Conservation (phyloP, 2,113 vertebrate genomes). For the Rhizomys pruinosus region DNA sequence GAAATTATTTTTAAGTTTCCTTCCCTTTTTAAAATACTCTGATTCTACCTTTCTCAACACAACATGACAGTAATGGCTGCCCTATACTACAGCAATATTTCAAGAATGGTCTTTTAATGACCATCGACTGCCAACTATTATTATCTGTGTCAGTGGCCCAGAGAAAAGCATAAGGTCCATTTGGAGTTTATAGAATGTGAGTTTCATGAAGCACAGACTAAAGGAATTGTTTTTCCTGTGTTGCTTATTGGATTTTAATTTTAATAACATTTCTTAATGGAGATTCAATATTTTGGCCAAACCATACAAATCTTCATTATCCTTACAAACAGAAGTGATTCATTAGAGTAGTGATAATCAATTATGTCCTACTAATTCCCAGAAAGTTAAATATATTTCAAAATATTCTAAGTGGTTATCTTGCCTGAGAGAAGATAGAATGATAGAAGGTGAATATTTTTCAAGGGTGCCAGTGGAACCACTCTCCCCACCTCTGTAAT, state of each 20-base stretch:
- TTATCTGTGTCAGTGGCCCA: conserved; percentile 55
- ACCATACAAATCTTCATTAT: background rate
- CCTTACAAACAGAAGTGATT: background rate
- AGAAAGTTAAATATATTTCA: conserved; percentile 39
- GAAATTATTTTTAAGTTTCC: conserved; percentile 66
- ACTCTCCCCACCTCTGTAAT: background rate
- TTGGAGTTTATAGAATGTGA: conserved; percentile 46
- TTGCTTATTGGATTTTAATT: conserved; percentile 14
- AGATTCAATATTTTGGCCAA: conserved; percentile 5
- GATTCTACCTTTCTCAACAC: conserved; percentile 56
- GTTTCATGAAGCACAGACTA: background rate
- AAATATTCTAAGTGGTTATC: background rate
- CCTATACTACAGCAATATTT: background rate
- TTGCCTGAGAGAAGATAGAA: background rate
- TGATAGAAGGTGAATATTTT: background rate
- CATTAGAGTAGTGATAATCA: conserved; percentile 1
- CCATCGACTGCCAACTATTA: conserved; percentile 46
- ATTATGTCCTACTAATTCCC: background rate
- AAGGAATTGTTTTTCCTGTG: background rate
- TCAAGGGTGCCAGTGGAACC: background rate
- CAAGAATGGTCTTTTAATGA: conserved; percentile 62
- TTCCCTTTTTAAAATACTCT: conserved; percentile 67
- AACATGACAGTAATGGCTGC: conserved; percentile 54
- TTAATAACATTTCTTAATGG: conserved; percentile 3
- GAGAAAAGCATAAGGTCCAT: conserved; percentile 29